Evolutionary conservation across 1,140 invertebrate genomes (phyloP).

Genomic region (Lamellibrachia luymesi): DNA sequence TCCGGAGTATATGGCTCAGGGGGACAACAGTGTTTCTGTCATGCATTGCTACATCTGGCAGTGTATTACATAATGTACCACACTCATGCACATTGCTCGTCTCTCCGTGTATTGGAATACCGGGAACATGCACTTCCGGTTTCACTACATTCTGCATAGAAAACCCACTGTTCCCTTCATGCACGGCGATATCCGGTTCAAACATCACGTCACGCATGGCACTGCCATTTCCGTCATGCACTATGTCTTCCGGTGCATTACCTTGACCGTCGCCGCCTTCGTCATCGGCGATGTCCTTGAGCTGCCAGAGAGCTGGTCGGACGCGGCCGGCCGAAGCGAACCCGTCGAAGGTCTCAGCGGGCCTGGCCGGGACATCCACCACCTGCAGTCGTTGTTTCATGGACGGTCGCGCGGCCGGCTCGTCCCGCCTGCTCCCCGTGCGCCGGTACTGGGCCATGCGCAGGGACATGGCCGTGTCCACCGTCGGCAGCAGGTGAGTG

Average conservation of each 20-base stretch:
- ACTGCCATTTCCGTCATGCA: neutral
- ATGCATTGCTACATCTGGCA: neutral
- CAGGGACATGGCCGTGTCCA: conserved; percentile 29
- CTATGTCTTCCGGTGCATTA: neutral
- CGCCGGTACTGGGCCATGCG: conserved; percentile 32
- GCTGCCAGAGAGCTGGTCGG: neutral
- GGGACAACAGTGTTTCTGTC: neutral
- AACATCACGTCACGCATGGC: no score
- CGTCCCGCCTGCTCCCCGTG: conserved; percentile 9
- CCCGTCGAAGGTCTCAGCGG: neutral
- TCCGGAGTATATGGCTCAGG: neutral
- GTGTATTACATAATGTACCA: neutral
- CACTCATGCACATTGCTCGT: neutral
- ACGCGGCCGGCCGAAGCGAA: neutral
- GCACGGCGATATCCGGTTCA: neutral
- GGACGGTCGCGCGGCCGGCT: neutral
- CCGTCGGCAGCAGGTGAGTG: conserved; percentile 30
- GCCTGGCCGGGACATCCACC: neutral
- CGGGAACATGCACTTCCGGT: neutral
- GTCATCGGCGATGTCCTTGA: neutral
- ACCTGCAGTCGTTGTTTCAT: neutral
- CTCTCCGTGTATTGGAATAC: neutral
- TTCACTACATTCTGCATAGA: neutral
- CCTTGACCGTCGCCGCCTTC: neutral
- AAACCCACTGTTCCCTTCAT: neutral